These are phyloP conservation scores for Micropoecilia bifurca DNA, from an alignment of 2,797 vertebrate genomes.

Conservation along the genomic window DNA sequence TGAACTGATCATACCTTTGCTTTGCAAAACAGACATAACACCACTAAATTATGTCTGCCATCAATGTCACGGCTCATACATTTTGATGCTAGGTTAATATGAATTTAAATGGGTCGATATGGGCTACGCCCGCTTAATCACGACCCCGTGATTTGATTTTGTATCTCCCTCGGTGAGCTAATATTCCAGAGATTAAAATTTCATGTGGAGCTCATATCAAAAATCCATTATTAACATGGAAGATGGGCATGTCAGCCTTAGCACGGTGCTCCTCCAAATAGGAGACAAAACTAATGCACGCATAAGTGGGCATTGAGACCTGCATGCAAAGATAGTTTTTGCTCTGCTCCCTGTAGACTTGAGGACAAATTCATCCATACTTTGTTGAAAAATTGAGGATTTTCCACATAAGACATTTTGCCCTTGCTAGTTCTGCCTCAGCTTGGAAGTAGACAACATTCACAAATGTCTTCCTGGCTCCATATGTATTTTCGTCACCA, in stretches of 20 bases:
- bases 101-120: conserved; percentile 83
- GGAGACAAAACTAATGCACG: conserved; percentile 50
- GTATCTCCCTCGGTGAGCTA: conserved; percentile 80
- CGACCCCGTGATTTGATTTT: conserved; percentile 81
- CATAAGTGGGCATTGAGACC: conserved; percentile 32
- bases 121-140: conserved; percentile 80
- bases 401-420: conserved; percentile 56
- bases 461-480: conserved; percentile 64
- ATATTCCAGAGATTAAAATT: conserved; percentile 85
- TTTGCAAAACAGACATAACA: conserved; percentile 71
- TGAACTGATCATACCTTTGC: conserved; percentile 60
- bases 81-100: conserved; percentile 81
- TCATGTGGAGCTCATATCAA: conserved; percentile 81
- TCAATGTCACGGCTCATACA: conserved; percentile 77
- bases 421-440: conserved; percentile 45
- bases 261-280: conserved; percentile 42
- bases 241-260: conserved; percentile 56
- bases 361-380: conserved; percentile 35
- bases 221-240: conserved; percentile 84
- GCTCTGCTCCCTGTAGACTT: conserved; percentile 26
- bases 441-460: conserved; percentile 55
- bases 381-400: conserved; percentile 52
- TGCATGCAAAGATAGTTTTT: conserved; percentile 30
- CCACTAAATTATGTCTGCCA: conserved; percentile 72
- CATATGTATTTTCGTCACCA: conserved; percentile 69